phyloP scores from a whole-genome alignment of 1,140 invertebrate genomes.

The Zophobas morio region DNA sequence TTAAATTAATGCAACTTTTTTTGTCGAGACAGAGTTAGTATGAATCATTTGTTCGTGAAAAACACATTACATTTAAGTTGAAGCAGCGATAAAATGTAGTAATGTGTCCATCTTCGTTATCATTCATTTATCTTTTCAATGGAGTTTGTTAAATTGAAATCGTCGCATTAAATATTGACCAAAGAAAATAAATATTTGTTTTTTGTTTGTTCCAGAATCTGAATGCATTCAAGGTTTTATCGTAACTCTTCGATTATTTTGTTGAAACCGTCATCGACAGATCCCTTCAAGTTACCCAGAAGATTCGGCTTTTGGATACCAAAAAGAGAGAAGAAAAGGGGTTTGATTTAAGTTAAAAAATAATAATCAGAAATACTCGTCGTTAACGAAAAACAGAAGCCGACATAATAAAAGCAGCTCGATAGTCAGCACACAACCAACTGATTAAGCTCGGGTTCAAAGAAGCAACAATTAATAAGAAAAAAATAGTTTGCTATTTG shows the following conservation, averaged over 20 bases:
- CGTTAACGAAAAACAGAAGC: not conserved
- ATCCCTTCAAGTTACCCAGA: slow-evolving; percentile 51
- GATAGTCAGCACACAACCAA: slow-evolving; percentile 24
- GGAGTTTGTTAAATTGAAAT: not conserved
- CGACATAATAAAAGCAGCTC: not conserved
- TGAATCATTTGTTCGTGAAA: too few relatives aligned
- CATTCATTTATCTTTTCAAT: not conserved
- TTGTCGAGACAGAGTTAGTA: too few relatives aligned
- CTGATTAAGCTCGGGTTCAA: slow-evolving; percentile 6
- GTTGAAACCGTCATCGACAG: slow-evolving; percentile 51
- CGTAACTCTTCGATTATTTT: slow-evolving; percentile 31
- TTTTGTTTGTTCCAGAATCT: slow-evolving; percentile 58
- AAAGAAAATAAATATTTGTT: not conserved
- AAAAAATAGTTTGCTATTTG: slow-evolving; percentile 50
- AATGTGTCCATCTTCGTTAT: too few relatives aligned
- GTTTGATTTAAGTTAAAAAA: slow-evolving; percentile 50
- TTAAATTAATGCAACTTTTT: too few relatives aligned
- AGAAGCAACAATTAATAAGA: slow-evolving; percentile 37
- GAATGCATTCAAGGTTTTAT: slow-evolving; percentile 55
- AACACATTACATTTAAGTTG: too few relatives aligned
- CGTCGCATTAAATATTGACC: not conserved
- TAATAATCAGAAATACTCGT: slow-evolving; percentile 16
- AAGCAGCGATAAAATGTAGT: too few relatives aligned
- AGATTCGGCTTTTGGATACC: slow-evolving; percentile 59
- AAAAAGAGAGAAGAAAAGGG: slow-evolving; percentile 60